Conservation (phyloP, 1,140 invertebrate species). For the Heliconius hewitsoni region DNA sequence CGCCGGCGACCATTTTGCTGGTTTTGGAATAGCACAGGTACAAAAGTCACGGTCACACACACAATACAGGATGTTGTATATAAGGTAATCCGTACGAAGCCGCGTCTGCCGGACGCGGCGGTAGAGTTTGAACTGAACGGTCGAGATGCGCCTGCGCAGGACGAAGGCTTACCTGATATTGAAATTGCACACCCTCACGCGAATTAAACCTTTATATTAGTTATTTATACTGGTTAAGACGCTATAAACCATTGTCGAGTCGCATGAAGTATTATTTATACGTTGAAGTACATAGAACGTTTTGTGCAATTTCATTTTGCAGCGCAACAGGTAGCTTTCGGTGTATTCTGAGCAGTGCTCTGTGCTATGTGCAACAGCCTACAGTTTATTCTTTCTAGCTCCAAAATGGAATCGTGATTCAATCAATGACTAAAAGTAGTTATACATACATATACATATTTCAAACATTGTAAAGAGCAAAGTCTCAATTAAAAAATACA, state of each 20-base stretch:
- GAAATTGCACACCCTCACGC: conserved; percentile 18
- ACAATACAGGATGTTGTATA: conserved; percentile 48
- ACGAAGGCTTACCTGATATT: conserved; percentile 59
- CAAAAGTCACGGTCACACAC: conserved; percentile 64
- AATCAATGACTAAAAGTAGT: conserved; percentile 46
- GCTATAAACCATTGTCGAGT: background rate
- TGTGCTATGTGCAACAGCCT: conserved; percentile 41
- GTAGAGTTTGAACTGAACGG: conserved; percentile 73
- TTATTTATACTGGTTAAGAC: background rate
- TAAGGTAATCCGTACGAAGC: conserved; percentile 47
- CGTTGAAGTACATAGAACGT: conserved; percentile 19
- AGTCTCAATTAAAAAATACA: background rate
- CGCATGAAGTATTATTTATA: background rate
- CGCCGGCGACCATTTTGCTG: conserved; percentile 74
- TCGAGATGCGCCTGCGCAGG: conserved; percentile 66
- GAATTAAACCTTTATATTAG: conserved; percentile 16
- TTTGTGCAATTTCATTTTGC: background rate
- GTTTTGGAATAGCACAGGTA: conserved; percentile 55
- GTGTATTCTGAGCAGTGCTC: conserved; percentile 16
- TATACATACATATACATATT: background rate
- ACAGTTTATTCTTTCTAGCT: conserved; percentile 54
- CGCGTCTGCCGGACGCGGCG: conserved; percentile 76
- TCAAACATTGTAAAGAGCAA: background rate
- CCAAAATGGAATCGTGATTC: conserved; percentile 60
- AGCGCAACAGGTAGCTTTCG: conserved; percentile 4